Percentiles rank a stretch among this genome's conserved stretches.
phyloP scores from a whole-genome alignment of 2,113 vertebrate species.

The Piprites chloris region DNA sequence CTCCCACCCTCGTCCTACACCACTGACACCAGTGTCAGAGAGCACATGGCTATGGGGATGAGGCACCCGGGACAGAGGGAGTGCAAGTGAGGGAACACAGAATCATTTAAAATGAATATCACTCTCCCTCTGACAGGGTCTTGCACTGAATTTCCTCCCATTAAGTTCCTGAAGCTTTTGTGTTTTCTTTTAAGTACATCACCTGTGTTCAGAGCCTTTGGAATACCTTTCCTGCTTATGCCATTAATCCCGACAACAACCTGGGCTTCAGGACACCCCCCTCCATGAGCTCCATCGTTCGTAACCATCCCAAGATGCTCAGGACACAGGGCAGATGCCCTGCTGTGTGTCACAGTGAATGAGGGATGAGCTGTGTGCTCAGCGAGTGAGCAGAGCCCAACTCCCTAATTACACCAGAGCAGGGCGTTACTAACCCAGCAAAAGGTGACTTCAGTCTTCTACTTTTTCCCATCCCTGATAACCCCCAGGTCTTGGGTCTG shows the following conservation, averaged over 20 bases:
- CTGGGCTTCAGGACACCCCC: background rate
- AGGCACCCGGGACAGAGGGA: background rate
- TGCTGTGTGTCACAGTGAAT: background rate
- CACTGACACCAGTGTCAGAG: background rate
- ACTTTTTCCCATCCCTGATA: background rate
- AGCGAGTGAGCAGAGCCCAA: background rate
- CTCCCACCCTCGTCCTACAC: background rate
- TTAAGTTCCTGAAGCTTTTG: background rate
- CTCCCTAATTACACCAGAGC: background rate
- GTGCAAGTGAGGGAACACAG: background rate
- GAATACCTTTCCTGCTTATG: background rate
- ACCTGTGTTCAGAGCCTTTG: background rate
- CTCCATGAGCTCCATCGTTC: background rate
- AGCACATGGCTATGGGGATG: rapidly evolving
- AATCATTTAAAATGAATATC: background rate
- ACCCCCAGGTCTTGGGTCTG: rapidly evolving
- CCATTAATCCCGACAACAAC: background rate
- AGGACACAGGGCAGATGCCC: background rate
- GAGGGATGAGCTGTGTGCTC: background rate
- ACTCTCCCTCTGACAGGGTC: background rate
- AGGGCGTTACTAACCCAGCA: background rate
- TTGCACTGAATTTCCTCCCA: background rate
- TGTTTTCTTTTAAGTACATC: background rate
- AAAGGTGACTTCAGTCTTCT: background rate
- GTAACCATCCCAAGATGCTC: background rate